Percentiles rank a stretch among this genome's conserved stretches.
Evolutionary conservation across 2,888 invertebrate genomes (phyloP).

Genomic region (Clostera curtula): DNA sequence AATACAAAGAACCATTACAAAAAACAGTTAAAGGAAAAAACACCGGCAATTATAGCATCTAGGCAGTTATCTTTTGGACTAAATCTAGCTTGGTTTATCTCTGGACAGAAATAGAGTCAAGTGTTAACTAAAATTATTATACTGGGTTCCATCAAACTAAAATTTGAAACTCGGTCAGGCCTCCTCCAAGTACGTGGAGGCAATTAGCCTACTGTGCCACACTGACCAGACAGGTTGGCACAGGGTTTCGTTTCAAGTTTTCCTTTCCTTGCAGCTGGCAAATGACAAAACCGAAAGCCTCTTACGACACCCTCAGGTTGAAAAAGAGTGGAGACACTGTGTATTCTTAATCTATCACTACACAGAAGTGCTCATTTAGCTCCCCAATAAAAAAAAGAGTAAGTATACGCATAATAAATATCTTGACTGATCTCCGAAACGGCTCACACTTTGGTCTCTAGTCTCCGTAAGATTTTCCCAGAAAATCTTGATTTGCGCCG

Average conservation of each 20-base stretch:
- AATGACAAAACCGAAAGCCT: conserved; percentile 10
- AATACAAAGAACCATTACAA: conserved; percentile 6
- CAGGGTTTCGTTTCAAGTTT: no score
- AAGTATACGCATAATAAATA: no score
- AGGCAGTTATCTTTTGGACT: not conserved
- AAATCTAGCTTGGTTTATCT: conserved; percentile 1
- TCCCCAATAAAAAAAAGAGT: no score
- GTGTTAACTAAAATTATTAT: not conserved
- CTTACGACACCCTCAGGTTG: no score
- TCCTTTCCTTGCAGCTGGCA: no score
- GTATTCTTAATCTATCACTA: no score
- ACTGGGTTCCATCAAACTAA: conserved; percentile 1
- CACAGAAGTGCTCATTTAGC: conserved; percentile 2
- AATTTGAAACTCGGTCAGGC: no score
- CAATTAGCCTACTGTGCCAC: no score
- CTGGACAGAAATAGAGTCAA: conserved; percentile 4
- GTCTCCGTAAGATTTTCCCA: conserved; percentile 33
- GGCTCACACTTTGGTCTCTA: conserved; percentile 1
- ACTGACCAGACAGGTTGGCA: no score
- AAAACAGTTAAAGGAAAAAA: conserved; percentile 10
- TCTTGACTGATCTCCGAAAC: not conserved
- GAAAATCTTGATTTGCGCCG: conserved; percentile 43
- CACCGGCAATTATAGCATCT: conserved; percentile 2
- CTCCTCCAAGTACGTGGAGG: no score
- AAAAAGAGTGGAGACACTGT: no score